Conservation (phyloP, 30 jellyfish, hydroid and myxozoan genomes). For the Sanderia malayensis region DNA sequence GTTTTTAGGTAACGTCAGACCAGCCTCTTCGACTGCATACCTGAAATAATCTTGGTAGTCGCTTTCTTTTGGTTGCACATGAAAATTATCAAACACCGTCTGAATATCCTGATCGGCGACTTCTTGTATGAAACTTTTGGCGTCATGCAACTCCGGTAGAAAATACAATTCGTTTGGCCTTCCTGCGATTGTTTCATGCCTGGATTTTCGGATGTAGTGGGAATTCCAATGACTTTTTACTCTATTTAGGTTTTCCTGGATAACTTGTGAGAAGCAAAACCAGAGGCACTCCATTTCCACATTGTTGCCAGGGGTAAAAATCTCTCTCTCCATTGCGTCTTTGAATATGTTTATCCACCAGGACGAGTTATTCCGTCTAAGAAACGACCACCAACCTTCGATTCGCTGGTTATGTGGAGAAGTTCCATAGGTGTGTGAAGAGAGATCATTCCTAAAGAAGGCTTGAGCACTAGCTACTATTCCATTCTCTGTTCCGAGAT, state of each 20-base stretch:
- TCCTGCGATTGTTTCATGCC: conserved; percentile 5
- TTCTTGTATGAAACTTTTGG: no score
- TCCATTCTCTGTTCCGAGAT: background rate
- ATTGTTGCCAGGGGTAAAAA: background rate
- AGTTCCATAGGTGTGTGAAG: background rate
- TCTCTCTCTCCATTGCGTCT: background rate
- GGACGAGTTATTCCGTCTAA: background rate
- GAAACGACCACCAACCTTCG: background rate
- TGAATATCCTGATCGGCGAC: no score
- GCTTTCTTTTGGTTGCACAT: background rate
- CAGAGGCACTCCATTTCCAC: conserved; percentile 4
- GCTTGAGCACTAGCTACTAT: background rate
- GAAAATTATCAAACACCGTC: no score
- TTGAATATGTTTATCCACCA: background rate
- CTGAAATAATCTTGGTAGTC: conserved; percentile 10
- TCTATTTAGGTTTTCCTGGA: background rate
- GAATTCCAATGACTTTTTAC: conserved; percentile 15
- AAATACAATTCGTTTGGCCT: conserved; percentile 12
- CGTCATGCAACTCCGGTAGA: conserved; percentile 13
- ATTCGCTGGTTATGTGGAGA: background rate
- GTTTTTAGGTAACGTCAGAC: background rate
- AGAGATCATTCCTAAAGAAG: background rate
- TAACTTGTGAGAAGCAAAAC: background rate
- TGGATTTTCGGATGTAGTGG: conserved; percentile 5
- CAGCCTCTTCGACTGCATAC: background rate